phyloP scores from a whole-genome alignment of 2,888 invertebrate species.

The Latrodectus elegans region DNA sequence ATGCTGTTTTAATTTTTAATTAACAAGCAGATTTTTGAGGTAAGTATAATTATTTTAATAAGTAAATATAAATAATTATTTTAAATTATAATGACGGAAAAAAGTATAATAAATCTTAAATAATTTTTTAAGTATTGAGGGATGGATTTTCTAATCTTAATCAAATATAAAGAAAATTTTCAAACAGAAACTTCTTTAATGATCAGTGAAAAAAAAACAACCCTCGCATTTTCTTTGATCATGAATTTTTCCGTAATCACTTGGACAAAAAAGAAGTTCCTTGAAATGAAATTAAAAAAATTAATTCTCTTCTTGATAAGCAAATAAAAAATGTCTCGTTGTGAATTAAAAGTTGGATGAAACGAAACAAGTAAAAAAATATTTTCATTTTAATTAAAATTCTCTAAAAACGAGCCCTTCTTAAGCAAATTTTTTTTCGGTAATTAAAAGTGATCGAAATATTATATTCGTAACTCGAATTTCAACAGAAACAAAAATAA shows the following conservation, averaged over 20 bases:
- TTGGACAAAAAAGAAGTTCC: background rate
- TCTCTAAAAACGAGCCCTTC: conserved; percentile 26
- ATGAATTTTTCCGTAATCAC: background rate
- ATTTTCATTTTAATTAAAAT: conserved; percentile 63
- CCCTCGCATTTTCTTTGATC: background rate
- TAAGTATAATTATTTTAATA: no score
- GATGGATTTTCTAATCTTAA: no score
- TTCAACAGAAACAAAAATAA: conserved; percentile 37
- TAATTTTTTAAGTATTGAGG: no score
- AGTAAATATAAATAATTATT: no score
- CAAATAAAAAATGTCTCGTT: conserved; percentile 6
- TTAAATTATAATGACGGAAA: no score
- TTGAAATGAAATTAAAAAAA: conserved; percentile 7
- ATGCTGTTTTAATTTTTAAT: no score
- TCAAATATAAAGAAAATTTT: no score
- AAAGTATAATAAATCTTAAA: no score
- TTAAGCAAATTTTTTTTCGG: conserved; percentile 16
- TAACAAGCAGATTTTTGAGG: no score
- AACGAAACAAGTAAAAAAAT: conserved; percentile 29
- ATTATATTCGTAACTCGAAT: conserved; percentile 38
- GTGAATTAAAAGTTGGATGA: conserved; percentile 55
- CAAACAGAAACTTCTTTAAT: background rate
- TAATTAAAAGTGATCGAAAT: conserved; percentile 56
- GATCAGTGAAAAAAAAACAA: conserved; percentile 1
- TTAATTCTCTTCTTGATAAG: conserved; percentile 19